A percentile compares a stretch with the other conserved stretches of the same genome.
phyloP scores from a whole-genome alignment of 2,888 invertebrate species.

The Nemoura dubitans region DNA sequence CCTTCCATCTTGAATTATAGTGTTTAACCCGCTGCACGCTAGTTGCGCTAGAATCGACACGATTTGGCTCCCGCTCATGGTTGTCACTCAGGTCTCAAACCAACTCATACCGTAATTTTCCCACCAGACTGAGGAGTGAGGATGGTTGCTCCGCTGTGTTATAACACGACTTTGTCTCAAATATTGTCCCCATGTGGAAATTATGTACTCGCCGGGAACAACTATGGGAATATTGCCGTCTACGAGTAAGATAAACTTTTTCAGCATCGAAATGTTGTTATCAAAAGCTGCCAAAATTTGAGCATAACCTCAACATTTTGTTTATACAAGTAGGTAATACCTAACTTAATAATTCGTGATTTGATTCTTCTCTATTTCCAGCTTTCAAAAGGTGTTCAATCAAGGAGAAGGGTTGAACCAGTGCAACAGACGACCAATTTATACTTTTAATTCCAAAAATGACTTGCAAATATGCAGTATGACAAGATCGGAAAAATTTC shows the following conservation, averaged over 20 bases:
- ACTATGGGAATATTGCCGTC: conserved; percentile 83
- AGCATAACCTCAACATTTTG: background rate
- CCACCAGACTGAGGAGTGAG: too few relatives aligned
- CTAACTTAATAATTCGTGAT: background rate
- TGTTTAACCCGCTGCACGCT: background rate
- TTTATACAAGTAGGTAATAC: background rate
- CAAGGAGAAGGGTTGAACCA: conserved; percentile 66
- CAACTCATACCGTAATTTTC: too few relatives aligned
- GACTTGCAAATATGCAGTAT: conserved; percentile 75
- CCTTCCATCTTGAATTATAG: background rate
- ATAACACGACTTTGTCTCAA: conserved; percentile 85
- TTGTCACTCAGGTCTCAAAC: background rate
- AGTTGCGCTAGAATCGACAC: background rate
- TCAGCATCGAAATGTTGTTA: conserved; percentile 14
- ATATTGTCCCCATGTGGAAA: conserved; percentile 85
- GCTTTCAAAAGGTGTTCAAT: conserved; percentile 70
- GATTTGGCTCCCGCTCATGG: background rate
- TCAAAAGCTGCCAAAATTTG: background rate
- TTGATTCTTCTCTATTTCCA: too few relatives aligned
- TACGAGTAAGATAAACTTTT: conserved; percentile 73
- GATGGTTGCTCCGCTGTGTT: conserved; percentile 59
- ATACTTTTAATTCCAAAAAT: conserved; percentile 69
- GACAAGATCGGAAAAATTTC: conserved; percentile 70
- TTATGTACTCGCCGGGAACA: conserved; percentile 83
- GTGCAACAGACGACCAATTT: conserved; percentile 70